These are phyloP conservation scores for Anas acuta DNA, from an alignment of 2,797 vertebrate species.

Conservation along the genomic window DNA sequence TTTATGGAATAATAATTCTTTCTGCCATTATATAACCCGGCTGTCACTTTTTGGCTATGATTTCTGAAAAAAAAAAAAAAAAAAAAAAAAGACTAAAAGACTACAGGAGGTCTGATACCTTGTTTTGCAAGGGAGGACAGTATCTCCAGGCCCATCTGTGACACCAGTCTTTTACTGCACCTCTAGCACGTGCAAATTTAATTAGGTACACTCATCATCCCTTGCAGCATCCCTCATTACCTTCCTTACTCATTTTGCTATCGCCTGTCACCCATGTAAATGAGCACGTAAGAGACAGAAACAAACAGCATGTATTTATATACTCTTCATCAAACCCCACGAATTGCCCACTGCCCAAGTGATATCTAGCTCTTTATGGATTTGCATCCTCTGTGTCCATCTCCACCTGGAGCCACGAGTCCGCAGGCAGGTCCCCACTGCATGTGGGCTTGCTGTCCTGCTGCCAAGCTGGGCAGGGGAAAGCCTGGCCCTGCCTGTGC, in stretches of 20 bases:
- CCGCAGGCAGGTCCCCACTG: neutral
- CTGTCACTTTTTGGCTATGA: neutral
- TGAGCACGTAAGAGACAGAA: neutral
- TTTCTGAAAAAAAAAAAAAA: neutral
- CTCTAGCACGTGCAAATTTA: accelerated
- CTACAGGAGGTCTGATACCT: neutral
- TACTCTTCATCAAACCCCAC: neutral
- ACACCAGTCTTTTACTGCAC: neutral
- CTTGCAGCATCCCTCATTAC: neutral
- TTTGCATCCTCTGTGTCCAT: neutral
- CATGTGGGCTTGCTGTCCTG: accelerated
- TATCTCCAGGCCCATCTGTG: neutral
- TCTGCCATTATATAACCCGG: neutral
- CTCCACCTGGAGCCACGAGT: neutral
- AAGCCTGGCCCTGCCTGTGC: neutral
- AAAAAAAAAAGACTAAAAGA: no score
- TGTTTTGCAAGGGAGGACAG: neutral
- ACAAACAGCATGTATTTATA: neutral
- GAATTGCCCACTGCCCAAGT: neutral
- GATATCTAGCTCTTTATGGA: neutral
- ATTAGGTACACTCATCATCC: neutral
- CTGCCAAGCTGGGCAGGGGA: neutral
- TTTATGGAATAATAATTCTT: neutral
- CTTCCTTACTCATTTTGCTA: neutral
- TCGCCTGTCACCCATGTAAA: neutral